Evolutionary conservation across 2,888 invertebrate species (phyloP), one percentile per base, ranked within the genome.

Genomic region (Cephus spinipes): DNA sequence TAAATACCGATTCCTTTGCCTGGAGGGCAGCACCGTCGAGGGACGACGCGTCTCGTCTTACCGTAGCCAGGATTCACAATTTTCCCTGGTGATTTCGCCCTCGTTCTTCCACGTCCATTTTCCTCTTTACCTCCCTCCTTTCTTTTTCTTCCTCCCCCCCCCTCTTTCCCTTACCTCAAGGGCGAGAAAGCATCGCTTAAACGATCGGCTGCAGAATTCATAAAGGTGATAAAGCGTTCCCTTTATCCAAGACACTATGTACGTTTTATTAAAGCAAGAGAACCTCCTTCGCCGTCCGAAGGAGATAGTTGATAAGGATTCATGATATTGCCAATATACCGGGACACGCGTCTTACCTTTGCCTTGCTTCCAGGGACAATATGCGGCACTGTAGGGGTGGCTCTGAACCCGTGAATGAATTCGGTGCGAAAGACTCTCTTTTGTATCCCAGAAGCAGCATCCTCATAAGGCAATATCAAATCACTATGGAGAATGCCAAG

Each of bases 251-350:
- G 69, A 30, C 69, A 69, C 69, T 69, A 69, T 69, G 32, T 32
- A 69, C 69, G 32, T 69, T 69, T 69, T 69, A 69, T 69, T 32
- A 69, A 69, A 69, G 69, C 69, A 69, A 69, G 23, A 36, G 69
- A 69, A 31, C 69, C 69, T 69, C 32, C 69, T 32, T 3, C n/a
- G 69, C 32, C 32, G 1, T 30, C 31, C 12, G 30, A 69, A 69
- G 69, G 32, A 69, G 69, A 69, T 69, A 69, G 69, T 69, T 69
- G 69, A 69, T 69, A 69, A 69, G 69, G 69, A 69, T 69, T 69
- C 69, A 69, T 69, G 69, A 69, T 69, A 69, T 69, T 69, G 69
- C 69, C 69, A 69, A 69, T 69, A 69, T 69, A 69, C 31, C 69
- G 69, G 32, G 69, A n/a, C 69, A 69, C 69, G 69, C 69, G 69